Evolutionary conservation across 2,888 invertebrate genomes (phyloP).

Genomic region (Steromphala cineraria): DNA sequence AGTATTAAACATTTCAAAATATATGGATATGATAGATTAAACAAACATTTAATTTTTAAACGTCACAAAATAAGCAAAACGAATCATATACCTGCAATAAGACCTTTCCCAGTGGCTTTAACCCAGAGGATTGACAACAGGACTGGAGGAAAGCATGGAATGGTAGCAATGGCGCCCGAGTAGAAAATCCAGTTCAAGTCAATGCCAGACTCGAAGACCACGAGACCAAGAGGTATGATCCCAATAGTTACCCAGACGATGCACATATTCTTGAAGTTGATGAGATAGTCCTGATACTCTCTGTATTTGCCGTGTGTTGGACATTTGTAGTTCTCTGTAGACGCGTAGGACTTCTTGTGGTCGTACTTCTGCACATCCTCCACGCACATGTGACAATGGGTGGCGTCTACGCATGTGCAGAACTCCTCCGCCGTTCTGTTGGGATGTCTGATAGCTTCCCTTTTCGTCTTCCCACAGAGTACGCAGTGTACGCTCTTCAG

Average conservation of each 20-base stretch:
- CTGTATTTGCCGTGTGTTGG: conserved; percentile 65
- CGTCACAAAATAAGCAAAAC: background rate
- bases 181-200: conserved; percentile 74
- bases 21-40: background rate
- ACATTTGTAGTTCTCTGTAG: conserved; percentile 53
- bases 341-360: conserved; percentile 18
- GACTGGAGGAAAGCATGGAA: conserved; percentile 70
- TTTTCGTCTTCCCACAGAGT: conserved; percentile 60
- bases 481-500: conserved; percentile 62
- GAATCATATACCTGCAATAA: conserved; percentile 54
- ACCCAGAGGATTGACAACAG: conserved; percentile 69
- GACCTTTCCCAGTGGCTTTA: conserved; percentile 66
- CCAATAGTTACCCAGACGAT: conserved; percentile 70
- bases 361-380: conserved; percentile 57
- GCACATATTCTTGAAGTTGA: conserved; percentile 71
- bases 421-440: conserved; percentile 36
- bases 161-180: conserved; percentile 72
- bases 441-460: conserved; percentile 47
- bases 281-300: conserved; percentile 66
- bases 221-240: conserved; percentile 69
- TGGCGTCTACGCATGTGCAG: conserved; percentile 65
- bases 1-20: too few species aligned
- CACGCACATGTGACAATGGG: conserved; percentile 61
- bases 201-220: conserved; percentile 68
- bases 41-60: background rate